Base-by-base conservation (phyloP, 2,113 vertebrate genomes). In the Sebastes schlegelii region DNA sequence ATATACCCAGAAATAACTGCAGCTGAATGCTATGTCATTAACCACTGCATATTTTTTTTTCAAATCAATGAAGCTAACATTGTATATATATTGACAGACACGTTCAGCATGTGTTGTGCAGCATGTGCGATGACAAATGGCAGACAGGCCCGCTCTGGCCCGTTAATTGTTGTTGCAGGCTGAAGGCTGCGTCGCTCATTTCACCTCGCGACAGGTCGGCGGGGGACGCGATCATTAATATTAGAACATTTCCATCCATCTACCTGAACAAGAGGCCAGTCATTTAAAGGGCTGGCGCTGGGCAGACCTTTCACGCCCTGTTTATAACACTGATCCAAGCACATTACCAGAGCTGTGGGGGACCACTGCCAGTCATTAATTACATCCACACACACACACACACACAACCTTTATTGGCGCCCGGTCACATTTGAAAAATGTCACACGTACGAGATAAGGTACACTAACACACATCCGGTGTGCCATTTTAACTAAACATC, bases 91-190 rank as follows among this genome's bases (percentile, higher is more conserved):
- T 86, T 62, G 77, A 91, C 83, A 84, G 85, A 86, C 84, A 86
- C 60, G 75, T 79, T 87, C 77, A 86, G 79, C 73, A 72, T 86
- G 77, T 85, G 86, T 88, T 89, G 89, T 86, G 86, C 65, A 49
- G 83, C 67, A 83, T 71, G 46, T 70, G 34, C 34, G 76, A 92
- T 95, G 94, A 96, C 90, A 94, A 95, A 96, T 90, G 78, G 86
- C 80, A 84, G 61, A 86, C 81, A 82, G 91, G 92, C 82, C 46
- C 21, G 78, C 42, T 87, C 46, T 46, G 74, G 67, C 75, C 83
- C 54, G 68, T 93, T 96, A 96, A 96, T 93, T 95, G 94, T 94
- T 91, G 85, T 94, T 96, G 92, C 93, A 94, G 94, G 92, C 92
- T 91, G 94, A 92, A 91, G 93, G 85, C 91, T 93, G 89, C 82